These are phyloP conservation scores for Poeciliopsis prolifica DNA, from an alignment of 2,113 vertebrate species.

Conservation along the genomic window DNA sequence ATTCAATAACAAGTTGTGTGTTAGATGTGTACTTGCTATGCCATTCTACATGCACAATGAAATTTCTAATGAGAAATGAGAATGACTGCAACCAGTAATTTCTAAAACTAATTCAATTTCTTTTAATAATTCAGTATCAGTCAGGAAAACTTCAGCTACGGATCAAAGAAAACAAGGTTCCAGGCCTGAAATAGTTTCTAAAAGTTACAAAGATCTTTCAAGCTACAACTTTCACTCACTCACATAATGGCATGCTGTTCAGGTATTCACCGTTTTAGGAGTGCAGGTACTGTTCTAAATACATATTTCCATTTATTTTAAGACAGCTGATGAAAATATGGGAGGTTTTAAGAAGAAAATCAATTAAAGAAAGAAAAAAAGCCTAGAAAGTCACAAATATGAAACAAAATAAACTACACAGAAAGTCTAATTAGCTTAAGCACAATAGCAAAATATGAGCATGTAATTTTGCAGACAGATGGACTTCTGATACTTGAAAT, in stretches of 20 bases:
- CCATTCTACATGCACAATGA: not conserved
- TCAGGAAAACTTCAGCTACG: not conserved
- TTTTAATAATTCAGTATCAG: not conserved
- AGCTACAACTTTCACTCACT: not conserved
- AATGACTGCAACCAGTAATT: not conserved
- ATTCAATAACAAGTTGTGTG: not conserved
- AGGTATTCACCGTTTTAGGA: not conserved
- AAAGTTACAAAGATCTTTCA: not conserved
- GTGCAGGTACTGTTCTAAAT: not conserved
- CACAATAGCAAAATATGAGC: not conserved
- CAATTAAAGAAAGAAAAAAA: too few species aligned
- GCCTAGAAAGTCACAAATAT: too few species aligned
- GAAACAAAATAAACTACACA: not conserved
- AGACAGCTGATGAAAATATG: not conserved
- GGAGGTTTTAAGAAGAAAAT: not conserved
- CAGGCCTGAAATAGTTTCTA: not conserved
- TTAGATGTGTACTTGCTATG: not conserved
- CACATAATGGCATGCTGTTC: not conserved
- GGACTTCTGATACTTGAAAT: not conserved
- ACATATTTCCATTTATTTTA: not conserved
- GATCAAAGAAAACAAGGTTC: not conserved
- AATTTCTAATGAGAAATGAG: not conserved
- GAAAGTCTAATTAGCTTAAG: not conserved
- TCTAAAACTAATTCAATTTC: not conserved
- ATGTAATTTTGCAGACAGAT: not conserved